phyloP scores from a whole-genome alignment of 2,797 vertebrate genomes.

The Telmatherina bonti region DNA sequence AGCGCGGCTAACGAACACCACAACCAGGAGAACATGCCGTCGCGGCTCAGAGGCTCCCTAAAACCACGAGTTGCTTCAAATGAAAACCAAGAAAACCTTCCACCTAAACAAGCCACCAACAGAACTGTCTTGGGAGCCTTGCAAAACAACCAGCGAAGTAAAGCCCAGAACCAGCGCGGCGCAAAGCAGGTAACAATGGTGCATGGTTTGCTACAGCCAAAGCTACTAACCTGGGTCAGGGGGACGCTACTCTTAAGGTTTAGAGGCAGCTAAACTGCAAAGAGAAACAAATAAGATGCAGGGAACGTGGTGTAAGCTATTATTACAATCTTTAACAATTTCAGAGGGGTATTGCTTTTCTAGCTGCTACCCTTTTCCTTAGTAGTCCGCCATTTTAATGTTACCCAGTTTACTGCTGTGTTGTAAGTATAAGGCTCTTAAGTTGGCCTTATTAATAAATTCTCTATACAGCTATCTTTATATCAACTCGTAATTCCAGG shows the following conservation, averaged over 20 bases:
- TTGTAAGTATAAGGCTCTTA: too few species aligned
- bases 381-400: conserved; percentile 74
- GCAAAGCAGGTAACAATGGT: conserved; percentile 71
- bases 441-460: too few species aligned
- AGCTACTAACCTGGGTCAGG: not conserved
- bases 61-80: conserved; percentile 58
- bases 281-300: too few species aligned
- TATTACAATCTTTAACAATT: not conserved
- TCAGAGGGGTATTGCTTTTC: accelerated
- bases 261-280: conserved; percentile 16
- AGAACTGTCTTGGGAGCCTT: conserved; percentile 86
- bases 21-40: conserved; percentile 81
- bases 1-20: conserved; percentile 62
- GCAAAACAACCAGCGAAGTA: conserved; percentile 80
- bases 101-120: conserved; percentile 70
- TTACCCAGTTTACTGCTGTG: not conserved
- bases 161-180: conserved; percentile 74
- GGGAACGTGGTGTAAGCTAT: too few species aligned
- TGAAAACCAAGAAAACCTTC: conserved; percentile 91
- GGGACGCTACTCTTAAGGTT: not conserved
- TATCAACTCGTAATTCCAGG: too few species aligned
- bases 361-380: accelerated
- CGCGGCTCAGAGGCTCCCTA: conserved; percentile 54
- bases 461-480: too few species aligned
- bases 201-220: not conserved